Evolutionary conservation across 92 coral and sea anemone species (phyloP), one percentile per base, ranked within the genome.

Genomic region (Anthopleura xanthogrammica): DNA sequence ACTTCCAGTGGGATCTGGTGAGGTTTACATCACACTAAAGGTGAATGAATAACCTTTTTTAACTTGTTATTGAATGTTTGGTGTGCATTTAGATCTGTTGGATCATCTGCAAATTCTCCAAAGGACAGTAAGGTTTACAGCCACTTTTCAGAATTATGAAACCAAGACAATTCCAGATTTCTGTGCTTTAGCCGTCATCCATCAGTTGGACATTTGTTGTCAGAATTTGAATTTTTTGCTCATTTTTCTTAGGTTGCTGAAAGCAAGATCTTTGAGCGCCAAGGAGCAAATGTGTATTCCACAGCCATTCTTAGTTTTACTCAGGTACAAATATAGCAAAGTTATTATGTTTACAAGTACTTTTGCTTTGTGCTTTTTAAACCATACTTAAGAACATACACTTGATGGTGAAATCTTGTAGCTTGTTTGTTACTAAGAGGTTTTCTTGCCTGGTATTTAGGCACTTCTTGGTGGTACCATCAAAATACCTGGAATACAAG

Each of bases 401-500:
- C 50, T 9, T 46, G 50, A 9, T 46, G 7, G 9, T 54, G 11
- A 50, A 50, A 11, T 54, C 2, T 14, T 11, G 58, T 54, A 54
- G 14, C 11, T 54, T 54, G 42, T 68, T 42, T n/a, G 12, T 5
- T 23, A 72, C 19, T 60, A 65, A 72, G 3, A n/a, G 17, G 60
- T 72, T 40, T 41, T 43, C 6, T 71, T 16, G 52, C 48, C 66
- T 70, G 1, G 57, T 65, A 65, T 83, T 9, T 40, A 97, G 99
- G 99, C 99, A 40, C 85, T 97, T 87, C 93, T 97, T 72, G 99
- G 99, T 41, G 99, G 99, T 7, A 87, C 92, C 16, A 81, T 94
- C 36, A 88, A 98, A 24, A 91, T 90, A 16, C 98, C 97, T 29
- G 98, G 99, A 29, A 88, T 97, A 48, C 97, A 97, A 65, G 99